Percentiles rank a stretch among this genome's conserved stretches.
phyloP scores from a whole-genome alignment of 2,888 invertebrate genomes.

The Acanthopleura granulata region DNA sequence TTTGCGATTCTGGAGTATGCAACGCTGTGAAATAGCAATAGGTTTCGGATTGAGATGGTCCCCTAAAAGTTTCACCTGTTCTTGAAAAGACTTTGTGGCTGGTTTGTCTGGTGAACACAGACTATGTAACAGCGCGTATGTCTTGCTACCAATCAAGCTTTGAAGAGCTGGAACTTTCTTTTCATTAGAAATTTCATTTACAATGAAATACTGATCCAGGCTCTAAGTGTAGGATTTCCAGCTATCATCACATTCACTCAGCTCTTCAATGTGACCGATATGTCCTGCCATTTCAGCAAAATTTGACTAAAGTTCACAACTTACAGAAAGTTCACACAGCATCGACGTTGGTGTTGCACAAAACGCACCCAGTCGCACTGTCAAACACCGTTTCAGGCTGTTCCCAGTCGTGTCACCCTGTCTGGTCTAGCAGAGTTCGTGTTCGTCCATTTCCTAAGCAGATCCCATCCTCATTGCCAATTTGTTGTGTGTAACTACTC shows the following conservation, averaged over 20 bases:
- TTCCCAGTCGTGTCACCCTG: too few relatives aligned
- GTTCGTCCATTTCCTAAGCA: too few relatives aligned
- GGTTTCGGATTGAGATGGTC: slow-evolving; percentile 31
- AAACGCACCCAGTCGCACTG: too few relatives aligned
- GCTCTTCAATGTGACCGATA: slow-evolving; percentile 14
- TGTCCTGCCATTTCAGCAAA: slow-evolving; percentile 10
- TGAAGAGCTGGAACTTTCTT: slow-evolving; percentile 32
- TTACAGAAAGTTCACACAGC: background rate
- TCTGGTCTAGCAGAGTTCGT: too few relatives aligned
- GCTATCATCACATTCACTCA: slow-evolving; percentile 16
- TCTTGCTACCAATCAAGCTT: slow-evolving; percentile 31
- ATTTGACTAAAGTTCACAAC: background rate
- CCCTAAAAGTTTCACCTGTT: slow-evolving; percentile 24
- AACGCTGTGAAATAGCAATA: slow-evolving; percentile 28
- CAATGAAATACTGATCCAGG: slow-evolving; percentile 31
- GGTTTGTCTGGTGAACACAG: slow-evolving; percentile 33
- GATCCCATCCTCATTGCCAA: too few relatives aligned
- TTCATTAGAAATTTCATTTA: slow-evolving; percentile 29
- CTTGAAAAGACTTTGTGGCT: slow-evolving; percentile 27
- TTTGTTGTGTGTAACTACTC: too few relatives aligned
- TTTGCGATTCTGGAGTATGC: slow-evolving; percentile 18
- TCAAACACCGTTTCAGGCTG: too few relatives aligned
- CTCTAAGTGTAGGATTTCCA: slow-evolving; percentile 33
- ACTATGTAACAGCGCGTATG: slow-evolving; percentile 22
- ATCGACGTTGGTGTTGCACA: too few relatives aligned